Evolutionary conservation across 2,797 vertebrate genomes (phyloP), one percentile per base, ranked within the genome.

Genomic region (Acrossocheilus fasciatus): DNA sequence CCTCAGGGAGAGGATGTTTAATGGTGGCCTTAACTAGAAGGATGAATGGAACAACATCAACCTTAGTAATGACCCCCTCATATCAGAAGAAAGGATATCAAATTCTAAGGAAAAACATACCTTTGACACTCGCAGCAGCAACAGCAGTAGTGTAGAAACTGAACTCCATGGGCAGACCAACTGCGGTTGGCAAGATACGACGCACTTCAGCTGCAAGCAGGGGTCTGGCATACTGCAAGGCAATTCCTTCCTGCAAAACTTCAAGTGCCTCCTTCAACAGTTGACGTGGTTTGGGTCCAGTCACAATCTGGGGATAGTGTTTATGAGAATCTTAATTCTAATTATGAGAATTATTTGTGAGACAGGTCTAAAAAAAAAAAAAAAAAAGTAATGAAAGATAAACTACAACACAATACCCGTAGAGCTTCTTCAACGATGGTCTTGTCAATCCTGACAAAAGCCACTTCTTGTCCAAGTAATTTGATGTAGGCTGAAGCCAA

Each of bases 161-260:
- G 1, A 97, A 90, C 83, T 97, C 96, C 92, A 97, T 91, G 0
- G 97, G 97, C 43, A 97, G 66, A 39, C 96, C 96, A 0, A 94
- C 89, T 89, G 89, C 91, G 30, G 93, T 96, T 7, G 97, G 96
- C 6, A 96, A 0, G 70, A 96, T 91, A 15, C 93, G 94, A 0
- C 94, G 94, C 70, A 96, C 39, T 90, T 97, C 96, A 78, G 91
- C 89, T 73, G 87, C 86, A 91, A 97, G 87, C 84, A 96, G 0
- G 0, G 96, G 94, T 89, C 96, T 96, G 0, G 90, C 87, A 74
- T 93, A 89, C 0, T 94, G 92, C 0, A 92, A 87, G 15, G 88
- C 69, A 1, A 88, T 0, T 39, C 96, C 96, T 1, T 83, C 88
- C 73, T 94, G 91, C 88, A 97, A 80, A 36, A 89, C 75, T 15